Conservation (phyloP, 2,113 vertebrate genomes). For the Bubo blakistoni region DNA sequence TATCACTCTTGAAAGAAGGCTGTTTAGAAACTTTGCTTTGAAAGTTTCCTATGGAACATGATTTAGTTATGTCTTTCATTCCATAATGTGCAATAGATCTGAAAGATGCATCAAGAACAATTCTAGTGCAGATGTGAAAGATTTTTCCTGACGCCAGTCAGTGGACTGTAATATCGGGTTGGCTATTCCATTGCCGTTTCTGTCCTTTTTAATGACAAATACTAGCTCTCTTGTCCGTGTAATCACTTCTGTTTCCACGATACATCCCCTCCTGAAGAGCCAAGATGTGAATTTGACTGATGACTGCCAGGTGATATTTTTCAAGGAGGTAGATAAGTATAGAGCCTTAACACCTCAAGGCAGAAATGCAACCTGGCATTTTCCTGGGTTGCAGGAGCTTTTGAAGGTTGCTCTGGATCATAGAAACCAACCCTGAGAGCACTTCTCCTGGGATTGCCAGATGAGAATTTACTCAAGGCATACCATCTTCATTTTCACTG, state of each 20-base stretch:
- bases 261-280: background rate
- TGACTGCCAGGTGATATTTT: background rate
- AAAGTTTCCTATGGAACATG: background rate
- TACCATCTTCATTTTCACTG: fast-evolving
- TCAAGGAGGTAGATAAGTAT: background rate
- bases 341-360: background rate
- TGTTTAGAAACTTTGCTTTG: background rate
- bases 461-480: background rate
- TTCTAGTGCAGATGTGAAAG: background rate
- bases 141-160: background rate
- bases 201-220: background rate
- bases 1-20: background rate
- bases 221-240: background rate
- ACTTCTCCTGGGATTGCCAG: background rate
- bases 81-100: fast-evolving
- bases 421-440: background rate
- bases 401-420: background rate
- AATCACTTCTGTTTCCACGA: background rate
- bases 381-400: background rate
- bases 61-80: background rate
- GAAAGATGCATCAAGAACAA: background rate
- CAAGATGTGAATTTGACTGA: background rate
- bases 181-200: background rate
- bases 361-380: background rate
- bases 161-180: background rate